Evolutionary conservation across 2,888 invertebrate species (phyloP).

Genomic region (Microchrysa polita): DNA sequence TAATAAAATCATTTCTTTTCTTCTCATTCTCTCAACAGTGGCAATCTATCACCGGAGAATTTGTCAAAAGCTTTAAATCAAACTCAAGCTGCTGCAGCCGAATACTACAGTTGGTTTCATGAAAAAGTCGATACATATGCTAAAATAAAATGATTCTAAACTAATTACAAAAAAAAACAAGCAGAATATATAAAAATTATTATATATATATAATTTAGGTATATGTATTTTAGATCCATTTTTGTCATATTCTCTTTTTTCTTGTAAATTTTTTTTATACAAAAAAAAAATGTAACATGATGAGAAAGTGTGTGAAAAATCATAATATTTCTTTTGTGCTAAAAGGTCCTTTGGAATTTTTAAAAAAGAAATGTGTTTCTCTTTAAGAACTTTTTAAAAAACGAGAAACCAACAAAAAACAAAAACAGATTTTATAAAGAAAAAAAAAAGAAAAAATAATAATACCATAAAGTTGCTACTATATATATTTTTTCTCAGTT

Average conservation of each 20-base stretch:
- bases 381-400: not conserved
- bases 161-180: conserved; percentile 48
- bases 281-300: conserved; percentile 1
- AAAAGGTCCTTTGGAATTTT: no score
- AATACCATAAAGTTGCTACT: not conserved
- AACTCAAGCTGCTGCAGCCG: conserved; percentile 72
- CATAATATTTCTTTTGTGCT: not conserved
- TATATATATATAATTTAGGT: conserved; percentile 25
- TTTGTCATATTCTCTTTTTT: conserved; percentile 17
- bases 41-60: conserved; percentile 80
- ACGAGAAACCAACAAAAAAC: not conserved
- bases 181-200: conserved; percentile 33
- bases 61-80: conserved; percentile 76
- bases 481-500: not conserved
- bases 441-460: not conserved
- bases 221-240: conserved; percentile 40
- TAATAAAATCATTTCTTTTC: no score
- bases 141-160: conserved; percentile 71
- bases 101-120: conserved; percentile 79
- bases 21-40: conserved; percentile 66
- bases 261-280: conserved; percentile 23
- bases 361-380: no score
- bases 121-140: conserved; percentile 81
- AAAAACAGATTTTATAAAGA: not conserved
- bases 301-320: not conserved